A percentile compares a stretch with the other conserved stretches of the same genome.
Conservation (phyloP, 2,113 vertebrate genomes). For the Thamnophis sirtalis region DNA sequence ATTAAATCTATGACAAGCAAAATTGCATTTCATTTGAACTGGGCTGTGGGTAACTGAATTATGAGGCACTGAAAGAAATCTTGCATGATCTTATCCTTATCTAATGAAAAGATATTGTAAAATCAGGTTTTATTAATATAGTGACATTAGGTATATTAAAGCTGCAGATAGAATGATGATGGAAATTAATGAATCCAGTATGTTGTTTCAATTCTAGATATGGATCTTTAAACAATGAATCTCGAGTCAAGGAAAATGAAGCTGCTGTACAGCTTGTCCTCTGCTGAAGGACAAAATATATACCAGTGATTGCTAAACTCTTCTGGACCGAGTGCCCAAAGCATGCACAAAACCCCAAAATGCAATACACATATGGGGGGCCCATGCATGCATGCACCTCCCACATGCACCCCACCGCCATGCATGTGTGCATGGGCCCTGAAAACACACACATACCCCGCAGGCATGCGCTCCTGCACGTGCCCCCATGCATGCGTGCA, state of each 20-base stretch:
- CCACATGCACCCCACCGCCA: too few relatives aligned
- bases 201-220: rapidly evolving
- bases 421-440: too few relatives aligned
- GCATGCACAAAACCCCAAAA: too few relatives aligned
- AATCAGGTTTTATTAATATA: constrained; percentile 21
- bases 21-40: constrained; percentile 44
- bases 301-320: too few relatives aligned
- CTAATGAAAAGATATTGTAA: constrained; percentile 45
- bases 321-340: too few relatives aligned
- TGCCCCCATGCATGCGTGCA: too few relatives aligned
- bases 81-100: constrained; percentile 28
- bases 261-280: neutral
- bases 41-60: constrained; percentile 52
- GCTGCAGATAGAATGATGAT: neutral
- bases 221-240: neutral
- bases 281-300: neutral
- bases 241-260: neutral
- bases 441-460: too few relatives aligned
- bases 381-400: too few relatives aligned
- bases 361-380: too few relatives aligned
- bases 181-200: neutral
- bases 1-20: neutral
- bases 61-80: constrained; percentile 48
- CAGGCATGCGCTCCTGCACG: too few relatives aligned
- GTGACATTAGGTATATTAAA: neutral